These are phyloP conservation scores for Lymantria monacha DNA, from an alignment of 2,888 invertebrate species.

Conservation along the genomic window DNA sequence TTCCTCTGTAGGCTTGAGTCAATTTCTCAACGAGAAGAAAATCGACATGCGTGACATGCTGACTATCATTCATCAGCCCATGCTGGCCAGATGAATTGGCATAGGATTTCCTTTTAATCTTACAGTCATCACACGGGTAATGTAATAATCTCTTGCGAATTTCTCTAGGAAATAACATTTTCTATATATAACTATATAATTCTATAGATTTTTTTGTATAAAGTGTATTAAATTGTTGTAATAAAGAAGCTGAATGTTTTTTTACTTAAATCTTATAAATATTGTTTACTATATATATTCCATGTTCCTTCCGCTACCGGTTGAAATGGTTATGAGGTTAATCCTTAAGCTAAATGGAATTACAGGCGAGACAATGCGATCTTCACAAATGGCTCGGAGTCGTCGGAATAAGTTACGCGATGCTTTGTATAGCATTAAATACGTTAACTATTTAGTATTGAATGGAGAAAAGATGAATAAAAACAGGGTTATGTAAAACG, in stretches of 20 bases:
- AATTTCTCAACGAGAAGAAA: no score
- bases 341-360: constrained; percentile 26
- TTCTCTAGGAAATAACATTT: no score
- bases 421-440: constrained; percentile 18
- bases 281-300: constrained; percentile 3
- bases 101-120: no score
- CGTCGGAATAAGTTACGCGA: constrained; percentile 7
- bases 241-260: neutral
- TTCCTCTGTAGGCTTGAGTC: no score
- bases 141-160: no score
- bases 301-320: constrained; percentile 5
- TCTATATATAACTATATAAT: no score
- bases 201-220: neutral
- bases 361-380: constrained; percentile 25
- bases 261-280: neutral
- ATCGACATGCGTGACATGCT: no score
- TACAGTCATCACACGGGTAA: no score
- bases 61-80: no score
- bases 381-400: constrained; percentile 18
- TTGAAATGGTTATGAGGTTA: constrained; percentile 3
- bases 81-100: no score
- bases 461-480: neutral
- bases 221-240: neutral
- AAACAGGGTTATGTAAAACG: no score
- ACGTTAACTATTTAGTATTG: neutral